phyloP scores from a whole-genome alignment of 2,888 invertebrate genomes.

The Eutolmus rufibarbis region DNA sequence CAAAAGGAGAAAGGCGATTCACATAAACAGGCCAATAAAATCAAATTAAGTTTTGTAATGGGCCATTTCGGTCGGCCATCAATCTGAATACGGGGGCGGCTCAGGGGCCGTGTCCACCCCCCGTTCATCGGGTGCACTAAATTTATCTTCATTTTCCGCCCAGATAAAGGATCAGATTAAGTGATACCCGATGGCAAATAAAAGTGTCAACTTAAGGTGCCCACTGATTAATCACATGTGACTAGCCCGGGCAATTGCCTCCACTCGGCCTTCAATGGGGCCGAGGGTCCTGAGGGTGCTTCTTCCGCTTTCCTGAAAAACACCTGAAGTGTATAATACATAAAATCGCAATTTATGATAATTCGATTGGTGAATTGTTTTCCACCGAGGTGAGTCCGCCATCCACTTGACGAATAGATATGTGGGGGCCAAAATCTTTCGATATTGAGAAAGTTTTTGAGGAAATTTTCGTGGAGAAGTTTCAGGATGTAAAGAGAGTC shows the following conservation, averaged over 20 bases:
- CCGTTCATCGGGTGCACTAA: not conserved
- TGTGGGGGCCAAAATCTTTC: not conserved
- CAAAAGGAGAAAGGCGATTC: not conserved
- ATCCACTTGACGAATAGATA: not conserved
- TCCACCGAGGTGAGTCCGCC: not conserved
- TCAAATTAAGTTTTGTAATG: slow-evolving; percentile 48
- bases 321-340: not conserved
- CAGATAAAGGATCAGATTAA: slow-evolving; percentile 43
- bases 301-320: not conserved
- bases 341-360: slow-evolving; percentile 23
- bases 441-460: not conserved
- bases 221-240: slow-evolving; percentile 45
- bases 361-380: slow-evolving; percentile 5
- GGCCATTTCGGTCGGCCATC: slow-evolving; percentile 45
- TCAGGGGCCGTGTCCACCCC: not conserved
- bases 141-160: slow-evolving; percentile 32
- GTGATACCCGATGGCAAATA: slow-evolving; percentile 46
- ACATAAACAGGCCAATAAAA: slow-evolving; percentile 43
- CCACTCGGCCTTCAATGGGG: not conserved
- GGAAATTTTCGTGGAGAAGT: not conserved
- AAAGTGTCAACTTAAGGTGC: slow-evolving; percentile 46
- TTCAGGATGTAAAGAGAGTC: not conserved
- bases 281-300: not conserved
- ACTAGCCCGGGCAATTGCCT: slow-evolving; percentile 14
- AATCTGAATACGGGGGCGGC: slow-evolving; percentile 43